Percentiles rank a stretch among this genome's conserved stretches.
These are phyloP conservation scores for Caenorhabditis afra DNA, from an alignment of 2,888 invertebrate genomes.

Conservation along the genomic window DNA sequence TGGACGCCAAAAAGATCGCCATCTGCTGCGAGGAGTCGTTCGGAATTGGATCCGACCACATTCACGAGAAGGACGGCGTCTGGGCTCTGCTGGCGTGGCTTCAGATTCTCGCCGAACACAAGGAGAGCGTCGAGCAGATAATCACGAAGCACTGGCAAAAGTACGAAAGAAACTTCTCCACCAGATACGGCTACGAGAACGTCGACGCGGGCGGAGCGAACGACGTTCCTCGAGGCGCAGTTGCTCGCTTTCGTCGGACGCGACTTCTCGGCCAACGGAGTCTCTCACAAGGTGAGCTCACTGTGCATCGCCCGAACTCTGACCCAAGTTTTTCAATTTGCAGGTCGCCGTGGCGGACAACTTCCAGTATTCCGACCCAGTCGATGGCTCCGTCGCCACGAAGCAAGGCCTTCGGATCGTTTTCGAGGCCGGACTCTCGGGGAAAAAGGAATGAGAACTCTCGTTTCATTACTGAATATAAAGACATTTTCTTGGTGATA, in stretches of 20 bases:
- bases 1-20: constrained; percentile 95
- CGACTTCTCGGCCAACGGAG: constrained; percentile 81
- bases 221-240: constrained; percentile 86
- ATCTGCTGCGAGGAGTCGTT: constrained; percentile 99
- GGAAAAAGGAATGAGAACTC: too few relatives aligned
- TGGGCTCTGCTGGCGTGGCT: constrained; percentile 99
- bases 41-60: constrained; percentile 98
- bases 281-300: constrained; percentile 84
- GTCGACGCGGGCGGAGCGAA: constrained; percentile 91
- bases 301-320: not conserved
- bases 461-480: too few relatives aligned
- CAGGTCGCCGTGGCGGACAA: constrained; percentile 89
- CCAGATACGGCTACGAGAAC: constrained; percentile 98
- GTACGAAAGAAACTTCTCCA: constrained; percentile 96
- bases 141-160: constrained; percentile 90
- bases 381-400: constrained; percentile 90
- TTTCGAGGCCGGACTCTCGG: constrained; percentile 96
- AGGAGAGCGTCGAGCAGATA: constrained; percentile 89
- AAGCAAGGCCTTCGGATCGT: constrained; percentile 90
- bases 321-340: not conserved
- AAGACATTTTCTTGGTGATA: too few relatives aligned
- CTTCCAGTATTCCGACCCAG: constrained; percentile 95
- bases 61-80: constrained; percentile 98
- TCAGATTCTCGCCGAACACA: constrained; percentile 88
- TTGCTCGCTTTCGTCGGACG: constrained; percentile 83